Evolutionary conservation across 2,797 vertebrate genomes (phyloP).

Genomic region (Muraenolepis orangiensis): DNA sequence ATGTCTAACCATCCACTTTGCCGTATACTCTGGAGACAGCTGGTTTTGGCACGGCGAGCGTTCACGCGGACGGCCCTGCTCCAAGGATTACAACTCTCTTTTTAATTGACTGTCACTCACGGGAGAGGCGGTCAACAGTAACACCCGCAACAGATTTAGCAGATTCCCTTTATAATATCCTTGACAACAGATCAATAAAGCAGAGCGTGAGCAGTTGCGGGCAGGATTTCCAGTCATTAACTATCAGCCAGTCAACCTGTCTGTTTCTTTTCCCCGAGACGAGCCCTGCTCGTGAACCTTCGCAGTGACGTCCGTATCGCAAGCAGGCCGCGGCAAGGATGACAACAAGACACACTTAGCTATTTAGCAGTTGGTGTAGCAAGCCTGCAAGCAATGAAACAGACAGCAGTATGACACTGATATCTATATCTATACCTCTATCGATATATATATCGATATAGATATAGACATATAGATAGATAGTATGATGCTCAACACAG

Average conservation of each 20-base stretch:
- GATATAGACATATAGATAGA: background rate
- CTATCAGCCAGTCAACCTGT: conserved; percentile 59
- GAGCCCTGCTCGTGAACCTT: conserved; percentile 27
- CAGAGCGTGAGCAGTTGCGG: conserved; percentile 52
- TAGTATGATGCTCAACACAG: too few relatives aligned
- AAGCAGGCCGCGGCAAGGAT: background rate
- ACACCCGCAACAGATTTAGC: conserved; percentile 49
- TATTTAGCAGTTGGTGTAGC: background rate
- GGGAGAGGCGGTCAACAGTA: conserved; percentile 50
- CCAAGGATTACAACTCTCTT: conserved; percentile 52
- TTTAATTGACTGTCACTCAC: conserved; percentile 73
- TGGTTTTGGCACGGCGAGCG: conserved; percentile 32
- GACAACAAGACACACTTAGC: background rate
- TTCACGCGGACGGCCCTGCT: conserved; percentile 57
- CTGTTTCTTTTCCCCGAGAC: conserved; percentile 35
- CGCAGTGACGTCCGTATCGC: conserved; percentile 9
- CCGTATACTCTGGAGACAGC: conserved; percentile 43
- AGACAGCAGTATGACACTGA: too few relatives aligned
- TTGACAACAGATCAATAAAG: conserved; percentile 73
- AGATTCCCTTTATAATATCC: conserved; percentile 67
- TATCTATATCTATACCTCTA: too few relatives aligned
- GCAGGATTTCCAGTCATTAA: conserved; percentile 69
- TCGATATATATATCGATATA: background rate
- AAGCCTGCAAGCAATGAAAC: background rate
- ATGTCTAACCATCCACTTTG: conserved; percentile 14